Evolutionary conservation across 2,113 vertebrate species (phyloP).

Genomic region (Macrotus californicus): DNA sequence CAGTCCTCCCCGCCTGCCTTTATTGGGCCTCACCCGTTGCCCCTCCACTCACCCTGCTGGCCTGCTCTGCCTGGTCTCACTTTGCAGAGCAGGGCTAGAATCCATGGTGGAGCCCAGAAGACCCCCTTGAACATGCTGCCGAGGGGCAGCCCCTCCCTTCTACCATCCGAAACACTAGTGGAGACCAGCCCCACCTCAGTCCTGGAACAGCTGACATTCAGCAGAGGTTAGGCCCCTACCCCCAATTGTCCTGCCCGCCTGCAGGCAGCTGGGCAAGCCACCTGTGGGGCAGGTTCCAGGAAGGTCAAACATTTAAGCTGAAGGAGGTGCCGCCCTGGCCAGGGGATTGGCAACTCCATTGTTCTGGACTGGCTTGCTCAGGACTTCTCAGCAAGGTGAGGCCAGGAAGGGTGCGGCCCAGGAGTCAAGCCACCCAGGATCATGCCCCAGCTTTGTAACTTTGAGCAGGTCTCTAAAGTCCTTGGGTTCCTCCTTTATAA

Average conservation of each 20-base stretch:
- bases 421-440: background rate
- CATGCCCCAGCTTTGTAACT: background rate
- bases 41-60: too few relatives aligned
- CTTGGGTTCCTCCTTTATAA: background rate
- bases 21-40: background rate
- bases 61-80: background rate
- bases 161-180: fast-evolving
- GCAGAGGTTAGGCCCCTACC: background rate
- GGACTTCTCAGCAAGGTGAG: background rate
- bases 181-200: too few relatives aligned
- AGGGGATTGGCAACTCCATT: fast-evolving
- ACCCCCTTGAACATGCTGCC: background rate
- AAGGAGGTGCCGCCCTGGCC: background rate
- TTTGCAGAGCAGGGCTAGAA: background rate
- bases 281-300: background rate
- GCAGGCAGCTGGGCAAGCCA: background rate
- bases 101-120: background rate
- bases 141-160: background rate
- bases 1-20: background rate
- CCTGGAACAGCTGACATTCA: background rate
- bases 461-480: background rate
- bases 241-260: background rate
- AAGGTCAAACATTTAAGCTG: background rate
- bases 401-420: background rate
- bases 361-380: background rate